Conservation (phyloP, 2,797 vertebrate species). For the Sebastes hubbsi region DNA sequence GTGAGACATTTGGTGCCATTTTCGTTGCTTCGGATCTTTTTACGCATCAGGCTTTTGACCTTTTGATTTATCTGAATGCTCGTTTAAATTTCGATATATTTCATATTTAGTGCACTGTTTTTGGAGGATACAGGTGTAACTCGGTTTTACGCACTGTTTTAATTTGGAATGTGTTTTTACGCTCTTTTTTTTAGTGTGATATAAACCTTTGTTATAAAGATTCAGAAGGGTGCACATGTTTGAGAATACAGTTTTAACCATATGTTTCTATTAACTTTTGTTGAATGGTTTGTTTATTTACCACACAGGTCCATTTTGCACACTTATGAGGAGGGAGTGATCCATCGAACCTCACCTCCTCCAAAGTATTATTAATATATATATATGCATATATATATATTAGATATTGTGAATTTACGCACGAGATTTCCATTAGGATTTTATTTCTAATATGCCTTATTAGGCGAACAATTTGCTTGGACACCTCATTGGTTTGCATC, state of each 20-base stretch:
- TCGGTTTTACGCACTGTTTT: background rate
- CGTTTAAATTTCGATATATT: background rate
- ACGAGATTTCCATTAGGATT: background rate
- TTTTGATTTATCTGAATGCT: background rate
- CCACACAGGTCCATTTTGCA: background rate
- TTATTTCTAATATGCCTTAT: conserved; percentile 1
- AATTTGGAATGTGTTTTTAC: background rate
- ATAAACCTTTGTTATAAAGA: background rate
- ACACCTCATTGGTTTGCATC: conserved; percentile 15
- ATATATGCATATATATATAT: background rate
- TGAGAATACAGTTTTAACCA: background rate
- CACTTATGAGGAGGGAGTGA: background rate
- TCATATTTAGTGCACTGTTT: background rate
- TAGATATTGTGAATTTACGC: background rate
- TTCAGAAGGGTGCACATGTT: background rate
- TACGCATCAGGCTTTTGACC: background rate
- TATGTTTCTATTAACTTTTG: background rate
- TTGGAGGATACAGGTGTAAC: background rate
- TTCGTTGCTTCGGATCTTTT: conserved; percentile 8
- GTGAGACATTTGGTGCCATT: background rate
- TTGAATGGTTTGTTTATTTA: background rate
- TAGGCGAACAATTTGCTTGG: conserved; percentile 26
- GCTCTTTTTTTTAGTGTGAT: background rate
- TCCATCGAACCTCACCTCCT: background rate
- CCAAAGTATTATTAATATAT: background rate